Evolutionary conservation across 2,888 invertebrate species (phyloP), one percentile per base, ranked within the genome.

Genomic region (Gandaritis pyraliata): DNA sequence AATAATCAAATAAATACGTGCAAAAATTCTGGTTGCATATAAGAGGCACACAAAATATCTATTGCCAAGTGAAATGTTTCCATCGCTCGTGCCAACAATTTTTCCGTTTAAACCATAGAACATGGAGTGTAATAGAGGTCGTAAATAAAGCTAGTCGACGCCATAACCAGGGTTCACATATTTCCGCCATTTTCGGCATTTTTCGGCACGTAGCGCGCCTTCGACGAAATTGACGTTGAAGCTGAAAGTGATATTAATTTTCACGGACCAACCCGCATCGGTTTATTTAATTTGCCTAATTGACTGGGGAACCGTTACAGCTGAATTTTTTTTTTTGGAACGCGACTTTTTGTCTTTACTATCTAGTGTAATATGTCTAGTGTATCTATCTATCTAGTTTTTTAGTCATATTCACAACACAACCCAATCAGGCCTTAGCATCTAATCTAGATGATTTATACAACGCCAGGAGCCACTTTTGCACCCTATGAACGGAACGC

Each of bases 241-340:
- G 77, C 65, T 73, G 78, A 86, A 84, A 85, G 82, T 83, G 80
- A 83, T 87, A 87, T 87, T 87, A 86, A 87, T 85, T 83, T 84
- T 71, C 73, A 76, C 76, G 71, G 76, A 75, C 83, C 82, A 76
- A 77, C 78, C 80, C 72, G 81, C 75, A 75, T 77, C 73, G 77
- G 80, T 83, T 76, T 87, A 85, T 88, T 89, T 88, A 88, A 89
- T 90, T 88, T 86, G 66, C 73, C 80, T 89, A 88, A 89, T 88
- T 87, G 89, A 87, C 88, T 85, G 72, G 75, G 78, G 74, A 78
- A 81, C 78, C 78, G 77, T 80, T 78, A 74, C 59, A 30, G 59
- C 56, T 15, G 43, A 48, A n/a, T 18, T 30, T 8, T 11, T 18
- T 0, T 30, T 45, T 41, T 53, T 4, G 8, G 5, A 15, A 5